phyloP scores from a whole-genome alignment of 2,888 invertebrate genomes.

The Lepidocyrtinus sp. region DNA sequence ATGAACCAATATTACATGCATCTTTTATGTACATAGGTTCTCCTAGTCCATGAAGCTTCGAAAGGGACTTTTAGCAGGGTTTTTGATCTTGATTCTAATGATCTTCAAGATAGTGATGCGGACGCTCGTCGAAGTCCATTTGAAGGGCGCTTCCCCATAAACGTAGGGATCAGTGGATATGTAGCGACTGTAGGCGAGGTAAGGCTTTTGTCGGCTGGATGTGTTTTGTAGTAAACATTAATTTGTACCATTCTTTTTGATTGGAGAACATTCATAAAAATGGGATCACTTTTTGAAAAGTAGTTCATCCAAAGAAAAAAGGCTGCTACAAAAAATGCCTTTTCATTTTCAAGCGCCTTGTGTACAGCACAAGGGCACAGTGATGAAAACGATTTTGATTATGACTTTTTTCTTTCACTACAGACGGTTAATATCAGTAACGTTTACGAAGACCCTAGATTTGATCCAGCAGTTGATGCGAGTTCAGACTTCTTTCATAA shows the following conservation, averaged over 20 bases:
- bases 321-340: conserved; percentile 1
- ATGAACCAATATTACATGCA: neutral
- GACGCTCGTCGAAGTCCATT: conserved; percentile 87
- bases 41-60: conserved; percentile 91
- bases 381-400: neutral
- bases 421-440: conserved; percentile 93
- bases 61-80: conserved; percentile 95
- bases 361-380: neutral
- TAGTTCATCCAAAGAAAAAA: neutral
- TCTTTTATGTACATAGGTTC: conserved; percentile 76
- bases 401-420: conserved; percentile 70
- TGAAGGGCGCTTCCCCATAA: conserved; percentile 94
- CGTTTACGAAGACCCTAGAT: conserved; percentile 89
- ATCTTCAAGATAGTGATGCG: conserved; percentile 86
- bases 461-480: conserved; percentile 90
- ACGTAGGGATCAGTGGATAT: conserved; percentile 94
- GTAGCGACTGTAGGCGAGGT: conserved; percentile 97
- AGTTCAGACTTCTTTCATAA: conserved; percentile 87
- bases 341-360: conserved; percentile 19
- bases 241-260: neutral
- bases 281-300: conserved; percentile 5
- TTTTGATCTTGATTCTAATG: conserved; percentile 93
- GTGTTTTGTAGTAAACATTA: neutral
- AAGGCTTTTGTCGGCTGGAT: conserved; percentile 71
- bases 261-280: neutral